Evolutionary conservation across 2,797 vertebrate species (phyloP), one percentile per base, ranked within the genome.

Genomic region (Poecilia velifera): DNA sequence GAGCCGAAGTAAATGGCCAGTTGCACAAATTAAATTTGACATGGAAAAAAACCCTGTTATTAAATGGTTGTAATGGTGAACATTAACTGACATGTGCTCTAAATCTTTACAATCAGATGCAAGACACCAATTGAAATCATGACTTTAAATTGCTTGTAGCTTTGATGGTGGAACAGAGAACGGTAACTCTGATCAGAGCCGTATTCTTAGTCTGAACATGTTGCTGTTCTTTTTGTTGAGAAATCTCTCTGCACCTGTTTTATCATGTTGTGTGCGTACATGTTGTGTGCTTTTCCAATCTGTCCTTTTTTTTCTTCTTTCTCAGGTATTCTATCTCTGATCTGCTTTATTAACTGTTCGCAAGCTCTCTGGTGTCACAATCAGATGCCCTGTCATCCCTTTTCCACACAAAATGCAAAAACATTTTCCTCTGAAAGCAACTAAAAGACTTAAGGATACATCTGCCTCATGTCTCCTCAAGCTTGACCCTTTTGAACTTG

Each of bases 251-350:
- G 68, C 55, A 68, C 49, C 82, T 46, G 76, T 36, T 82, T 89
- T 31, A 13, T 31, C 12, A 73, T 92, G 93, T 96, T 92, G 91
- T 92, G 91, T 94, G 94, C 91, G 94, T 94, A 96, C 93, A 94
- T 91, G 94, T 96, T 92, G 93, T 96, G 87, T 96, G 94, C 96
- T 89, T 96, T 78, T 96, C 96, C 96, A 97, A 95, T 96, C 95
- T 97, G 95, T 95, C 91, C 95, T 92, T 94, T 31, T 31, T n/a
- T 45, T 75, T 97, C 95, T 97, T 96, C 96, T 93, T 97, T 96
- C 97, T 97, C 96, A 99, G 98, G 98, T 98, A 94, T 97, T 97
- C 97, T 97, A 95, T 98, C 95, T 97, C 97, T 97, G 97, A 97
- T 97, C 97, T 94, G 95, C 96, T 97, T 97, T 97, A 98, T 96